These are phyloP conservation scores for Hydractinia symbiolongicarpus DNA, from an alignment of 30 jellyfish, hydroid and myxozoan species.

Conservation along the genomic window DNA sequence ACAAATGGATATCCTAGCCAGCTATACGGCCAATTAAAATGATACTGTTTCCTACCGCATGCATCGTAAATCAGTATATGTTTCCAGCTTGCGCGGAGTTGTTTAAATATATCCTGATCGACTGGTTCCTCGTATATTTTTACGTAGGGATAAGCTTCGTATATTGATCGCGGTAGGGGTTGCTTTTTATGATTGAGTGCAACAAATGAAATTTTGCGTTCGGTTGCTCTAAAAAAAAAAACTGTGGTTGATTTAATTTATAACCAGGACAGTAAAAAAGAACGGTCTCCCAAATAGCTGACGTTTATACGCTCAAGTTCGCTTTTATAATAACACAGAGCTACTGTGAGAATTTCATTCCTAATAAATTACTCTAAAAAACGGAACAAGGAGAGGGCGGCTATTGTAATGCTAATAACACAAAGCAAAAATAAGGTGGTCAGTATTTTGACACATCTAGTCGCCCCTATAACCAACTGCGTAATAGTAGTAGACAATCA, in stretches of 20 bases:
- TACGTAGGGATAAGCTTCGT: constrained; percentile 6
- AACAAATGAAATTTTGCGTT: constrained; percentile 2
- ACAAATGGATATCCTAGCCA: constrained; percentile 14
- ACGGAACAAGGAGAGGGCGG: not conserved
- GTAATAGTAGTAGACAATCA: not conserved
- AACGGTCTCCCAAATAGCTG: no score
- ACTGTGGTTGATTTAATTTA: not conserved
- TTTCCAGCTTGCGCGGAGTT: constrained; percentile 11
- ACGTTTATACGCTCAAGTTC: no score
- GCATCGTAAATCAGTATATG: constrained; percentile 10
- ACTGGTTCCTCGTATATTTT: constrained; percentile 29
- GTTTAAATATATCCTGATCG: constrained; percentile 1
- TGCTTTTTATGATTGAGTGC: constrained; percentile 10
- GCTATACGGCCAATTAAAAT: constrained; percentile 13
- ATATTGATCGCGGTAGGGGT: constrained; percentile 10
- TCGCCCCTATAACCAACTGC: no score
- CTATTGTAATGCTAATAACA: not conserved
- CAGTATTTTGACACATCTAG: not conserved
- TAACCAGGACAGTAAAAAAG: not conserved
- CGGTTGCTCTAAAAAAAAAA: not conserved
- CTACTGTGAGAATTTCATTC: no score
- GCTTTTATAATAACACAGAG: no score
- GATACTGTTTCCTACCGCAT: constrained; percentile 32
- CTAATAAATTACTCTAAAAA: not conserved
- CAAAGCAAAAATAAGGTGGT: not conserved